Evolutionary conservation across 1,140 invertebrate species (phyloP), one percentile per base, ranked within the genome.

Genomic region (Neoseiulus cucumeris): DNA sequence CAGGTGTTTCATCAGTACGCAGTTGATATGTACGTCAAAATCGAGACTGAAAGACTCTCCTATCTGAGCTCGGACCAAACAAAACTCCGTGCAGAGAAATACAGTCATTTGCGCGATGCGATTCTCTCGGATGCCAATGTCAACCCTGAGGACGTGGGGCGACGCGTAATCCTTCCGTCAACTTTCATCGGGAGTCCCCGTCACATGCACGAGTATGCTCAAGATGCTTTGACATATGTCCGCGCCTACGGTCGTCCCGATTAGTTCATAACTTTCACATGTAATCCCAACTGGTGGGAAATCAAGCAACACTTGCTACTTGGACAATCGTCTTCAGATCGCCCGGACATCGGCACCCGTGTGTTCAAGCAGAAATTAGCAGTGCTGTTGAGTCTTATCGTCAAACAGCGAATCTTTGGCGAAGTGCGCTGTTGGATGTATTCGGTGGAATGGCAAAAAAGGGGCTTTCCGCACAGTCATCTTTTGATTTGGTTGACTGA

Each of bases 281-380:
- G 69, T 68, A 82, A 77, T 75, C 76, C 70, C 68, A 76, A 69
- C 59, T 82, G 79, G 79, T 29, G 29, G 1, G 75, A 80, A 64
- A 79, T 80, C 41, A 29, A 18, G 47, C 51, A 71, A 64, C 65
- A 71, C 47, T 64, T 79, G 7, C 12, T 68, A 17, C 47, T 64
- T 20, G 55, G 69, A 9, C 71, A 78, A 71, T 68, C 28, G 28
- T 28, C 70, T 7, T n/a, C 68, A 4, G 70, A 76, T 68, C 18
- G 74, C 25, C 74, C 71, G 33, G 76, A 79, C 69, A 47, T 79
- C 12, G 65, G 74, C 20, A 69, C 69, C 5, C 42, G 74, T 22
- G 75, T 79, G 22, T 80, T 79, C 68, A 51, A 69, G 30, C 44
- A 68, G 18, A 79, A 79, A 69, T 22, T 72, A 12, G 69, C 71